A percentile compares a stretch with the other conserved stretches of the same genome.
Conservation (phyloP, 2,113 vertebrate genomes). For the Gobius niger region DNA sequence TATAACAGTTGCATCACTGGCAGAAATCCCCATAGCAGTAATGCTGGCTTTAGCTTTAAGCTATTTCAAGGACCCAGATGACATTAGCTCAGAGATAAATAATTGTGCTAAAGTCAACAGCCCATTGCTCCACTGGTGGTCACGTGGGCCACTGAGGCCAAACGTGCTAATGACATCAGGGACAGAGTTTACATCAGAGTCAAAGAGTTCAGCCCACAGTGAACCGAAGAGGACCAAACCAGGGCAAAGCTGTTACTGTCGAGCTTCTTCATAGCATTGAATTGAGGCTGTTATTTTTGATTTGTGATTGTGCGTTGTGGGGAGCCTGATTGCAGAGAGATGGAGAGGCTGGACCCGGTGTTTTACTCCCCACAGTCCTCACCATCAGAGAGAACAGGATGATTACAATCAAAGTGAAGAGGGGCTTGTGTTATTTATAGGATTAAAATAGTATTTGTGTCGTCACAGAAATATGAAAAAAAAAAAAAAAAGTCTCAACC, state of each 20-base stretch:
- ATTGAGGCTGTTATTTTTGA: background rate
- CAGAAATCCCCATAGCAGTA: background rate
- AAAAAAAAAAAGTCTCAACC: background rate
- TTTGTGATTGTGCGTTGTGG: constrained; percentile 26
- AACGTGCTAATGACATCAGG: background rate
- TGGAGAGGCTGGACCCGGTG: constrained; percentile 12
- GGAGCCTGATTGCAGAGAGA: constrained; percentile 14
- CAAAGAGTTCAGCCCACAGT: background rate
- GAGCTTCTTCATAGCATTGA: background rate
- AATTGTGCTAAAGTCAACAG: background rate
- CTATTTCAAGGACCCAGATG: background rate
- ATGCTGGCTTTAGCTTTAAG: background rate
- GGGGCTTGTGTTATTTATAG: constrained; percentile 27
- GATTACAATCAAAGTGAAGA: background rate
- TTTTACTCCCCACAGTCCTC: constrained; percentile 30
- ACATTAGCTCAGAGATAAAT: background rate
- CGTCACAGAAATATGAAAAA: background rate
- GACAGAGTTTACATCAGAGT: background rate
- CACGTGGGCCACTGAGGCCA: background rate
- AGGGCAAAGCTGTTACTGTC: background rate
- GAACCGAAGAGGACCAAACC: background rate
- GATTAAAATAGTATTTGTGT: background rate
- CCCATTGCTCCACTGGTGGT: background rate
- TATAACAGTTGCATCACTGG: background rate
- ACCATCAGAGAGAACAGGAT: constrained; percentile 13